Base-by-base conservation (phyloP, 2,888 invertebrate species). In the Philereme transversata region DNA sequence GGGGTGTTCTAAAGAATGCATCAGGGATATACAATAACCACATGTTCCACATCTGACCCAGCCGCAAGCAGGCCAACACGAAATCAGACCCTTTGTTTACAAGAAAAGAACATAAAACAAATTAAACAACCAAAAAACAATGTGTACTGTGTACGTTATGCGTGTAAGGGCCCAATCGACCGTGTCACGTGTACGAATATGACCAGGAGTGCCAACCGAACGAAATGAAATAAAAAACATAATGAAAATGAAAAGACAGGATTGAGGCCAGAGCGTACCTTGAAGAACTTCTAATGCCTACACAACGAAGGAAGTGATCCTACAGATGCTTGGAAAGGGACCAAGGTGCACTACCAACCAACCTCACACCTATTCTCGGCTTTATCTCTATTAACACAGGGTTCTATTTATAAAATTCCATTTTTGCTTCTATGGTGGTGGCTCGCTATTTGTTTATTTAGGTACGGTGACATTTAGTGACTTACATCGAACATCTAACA, bases 151-250 rank as follows among this genome's bases (percentile, higher is more conserved):
- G 90, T 88, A 69, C 72, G 68, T 72, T 76, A 82, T 84, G 84
- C 83, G 84, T 90, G 90, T 90, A 79, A 77, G 75, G 77, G 78
- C 77, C 74, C 59, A 52, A 64, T 22, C 35, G 79, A 78, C 83
- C 84, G 88, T 88, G 89, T 89, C 79, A 71, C 82, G 86, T 87
- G 89, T 85, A 87, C 79, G 82, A 86, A 89, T 88, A 89, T 88
- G 90, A 90, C 88, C 80, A 71, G 80, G 78, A 84, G 87, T 89
- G 88, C 86, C 60, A 83, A 77, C 78, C 72, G 81, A 76, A 74
- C 72, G 74, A 74, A 77, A 64, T 75, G 71, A 72, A 62, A 71
- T 72, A 73, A 75, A 22, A 76, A 76, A 71, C 71, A 73, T 73
- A 77, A 79, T 71, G 75, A 74, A 74, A 73, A 76, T 75, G 74